Base-by-base conservation (phyloP, 2,888 invertebrate species). In the Melipona bicolor region DNA sequence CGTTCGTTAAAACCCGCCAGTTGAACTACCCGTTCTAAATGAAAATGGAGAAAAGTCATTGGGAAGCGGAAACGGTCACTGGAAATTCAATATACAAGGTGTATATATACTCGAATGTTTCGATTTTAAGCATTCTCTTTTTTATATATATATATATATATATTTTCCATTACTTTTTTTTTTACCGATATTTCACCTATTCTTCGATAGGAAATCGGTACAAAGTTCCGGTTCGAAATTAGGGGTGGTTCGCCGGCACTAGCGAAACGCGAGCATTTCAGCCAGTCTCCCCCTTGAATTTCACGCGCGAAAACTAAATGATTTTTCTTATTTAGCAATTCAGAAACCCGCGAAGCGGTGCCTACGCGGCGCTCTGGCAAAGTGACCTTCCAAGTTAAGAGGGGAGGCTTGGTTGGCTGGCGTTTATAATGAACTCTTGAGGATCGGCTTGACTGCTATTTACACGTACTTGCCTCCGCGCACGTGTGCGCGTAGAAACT, bases 391-490 rank as follows among this genome's bases (percentile, higher is more conserved):
- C 21, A 81, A 78, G 73, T 69, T 68, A 27, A 77, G 78, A 81
- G 76, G 70, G 52, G 73, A 76, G 56, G 83, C 77, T 83, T 77
- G 79, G 79, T 85, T 84, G 81, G 67, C 79, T 70, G 81, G 69
- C 74, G 84, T 76, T 87, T 81, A 76, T 84, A 83, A 87, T 87
- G 81, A 87, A 87, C 82, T 84, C 89, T 89, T 83, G 84, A 87
- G 83, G 64, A 77, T 75, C 68, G 77, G 72, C 85, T 83, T 81
- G 70, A 65, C 79, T 81, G 54, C 59, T 52, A 59, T 78, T 82
- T 83, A 69, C 43, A 74, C 54, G 64, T 59, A 74, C 61, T 9
- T 36, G 6, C 36, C 9, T 6, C 36, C 9, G 36, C 36, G 36
- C 9, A 36, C 36, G 56, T 27, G 65, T 64, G 61, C 32, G 50